Evolutionary conservation across 1,140 invertebrate species (phyloP).

Genomic region (Drosophila punjabiensis): DNA sequence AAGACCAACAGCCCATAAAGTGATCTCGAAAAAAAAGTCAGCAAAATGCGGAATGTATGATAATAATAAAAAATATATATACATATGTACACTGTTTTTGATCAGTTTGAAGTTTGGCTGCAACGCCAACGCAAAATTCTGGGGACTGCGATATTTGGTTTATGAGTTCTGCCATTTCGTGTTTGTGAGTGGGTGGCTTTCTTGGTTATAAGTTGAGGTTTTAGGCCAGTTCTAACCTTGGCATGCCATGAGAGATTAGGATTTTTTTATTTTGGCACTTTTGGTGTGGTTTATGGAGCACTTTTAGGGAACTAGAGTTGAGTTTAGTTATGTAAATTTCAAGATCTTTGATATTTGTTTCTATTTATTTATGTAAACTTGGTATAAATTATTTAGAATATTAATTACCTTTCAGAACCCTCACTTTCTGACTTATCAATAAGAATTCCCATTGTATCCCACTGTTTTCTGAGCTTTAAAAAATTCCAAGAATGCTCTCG

Average conservation of each 20-base stretch:
- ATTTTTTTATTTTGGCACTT: background rate
- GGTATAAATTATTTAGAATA: background rate
- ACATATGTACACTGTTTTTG: constrained; percentile 25
- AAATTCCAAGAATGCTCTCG: constrained; percentile 39
- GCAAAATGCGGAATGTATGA: constrained; percentile 16
- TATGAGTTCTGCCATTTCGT: constrained; percentile 38
- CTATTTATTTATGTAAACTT: background rate
- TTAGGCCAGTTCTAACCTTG: constrained; percentile 31
- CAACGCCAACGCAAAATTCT: constrained; percentile 56
- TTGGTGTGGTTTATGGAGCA: background rate
- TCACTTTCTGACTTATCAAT: background rate
- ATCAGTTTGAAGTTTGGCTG: constrained; percentile 43
- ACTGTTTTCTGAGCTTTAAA: background rate
- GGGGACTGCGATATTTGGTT: constrained; percentile 42
- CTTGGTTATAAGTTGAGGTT: constrained; percentile 18
- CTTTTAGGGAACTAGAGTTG: background rate
- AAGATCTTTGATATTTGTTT: background rate
- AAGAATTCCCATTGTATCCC: background rate
- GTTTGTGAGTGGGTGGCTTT: constrained; percentile 25
- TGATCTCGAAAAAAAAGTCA: constrained; percentile 28
- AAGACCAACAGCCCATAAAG: constrained; percentile 50
- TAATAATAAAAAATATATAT: constrained; percentile 25
- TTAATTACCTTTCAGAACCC: background rate
- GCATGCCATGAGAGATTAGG: constrained; percentile 8
- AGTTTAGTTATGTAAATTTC: background rate